Evolutionary conservation across 2,888 invertebrate genomes (phyloP).

Genomic region (Resseliella maxima): DNA sequence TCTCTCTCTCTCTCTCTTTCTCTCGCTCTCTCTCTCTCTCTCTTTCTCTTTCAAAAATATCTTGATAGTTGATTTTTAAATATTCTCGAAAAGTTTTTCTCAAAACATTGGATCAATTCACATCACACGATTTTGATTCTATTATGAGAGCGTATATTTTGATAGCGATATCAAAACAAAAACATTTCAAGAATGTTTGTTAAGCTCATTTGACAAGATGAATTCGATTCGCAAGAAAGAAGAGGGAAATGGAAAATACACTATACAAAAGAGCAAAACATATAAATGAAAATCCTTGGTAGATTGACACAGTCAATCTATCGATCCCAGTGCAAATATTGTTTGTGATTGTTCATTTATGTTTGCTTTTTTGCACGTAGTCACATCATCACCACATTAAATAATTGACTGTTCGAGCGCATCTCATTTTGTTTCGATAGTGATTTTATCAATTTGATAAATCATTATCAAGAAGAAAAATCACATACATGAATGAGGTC

Average conservation of each 20-base stretch:
- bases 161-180: conserved; percentile 10
- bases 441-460: not conserved
- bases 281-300: conserved; percentile 12
- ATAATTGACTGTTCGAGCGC: not conserved
- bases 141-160: conserved; percentile 20
- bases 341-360: conserved; percentile 33
- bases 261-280: no score
- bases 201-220: no score
- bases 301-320: conserved; percentile 26
- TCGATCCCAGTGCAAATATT: conserved; percentile 45
- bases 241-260: no score
- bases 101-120: not conserved
- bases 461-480: conserved; percentile 20
- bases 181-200: no score
- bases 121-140: not conserved
- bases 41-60: not conserved
- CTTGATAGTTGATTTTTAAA: not conserved
- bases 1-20: not conserved
- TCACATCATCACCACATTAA: not conserved
- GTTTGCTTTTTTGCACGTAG: conserved; percentile 49
- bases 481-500: conserved; percentile 11
- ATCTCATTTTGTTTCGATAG: not conserved
- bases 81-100: not conserved
- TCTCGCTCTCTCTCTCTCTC: not conserved
- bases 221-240: no score